Conservation (phyloP, 2,113 vertebrate species). For the Cyprinodon tularosa region DNA sequence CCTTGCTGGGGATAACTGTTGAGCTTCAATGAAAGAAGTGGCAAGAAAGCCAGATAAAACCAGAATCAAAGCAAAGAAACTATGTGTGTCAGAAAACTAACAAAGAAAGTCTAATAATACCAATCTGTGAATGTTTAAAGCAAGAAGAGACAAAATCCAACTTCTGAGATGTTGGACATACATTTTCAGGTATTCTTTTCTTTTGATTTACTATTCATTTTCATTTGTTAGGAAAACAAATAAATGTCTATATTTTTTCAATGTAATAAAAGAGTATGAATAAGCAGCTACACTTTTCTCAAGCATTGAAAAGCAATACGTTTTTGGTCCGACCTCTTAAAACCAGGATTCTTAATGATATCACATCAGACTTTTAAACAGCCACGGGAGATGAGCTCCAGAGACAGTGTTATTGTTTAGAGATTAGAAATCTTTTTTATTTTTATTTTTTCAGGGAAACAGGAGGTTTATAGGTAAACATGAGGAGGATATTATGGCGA, state of each 20-base stretch:
- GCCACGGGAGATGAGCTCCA: neutral
- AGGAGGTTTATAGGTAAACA: conserved; percentile 65
- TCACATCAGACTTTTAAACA: conserved; percentile 19
- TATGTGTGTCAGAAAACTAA: no score
- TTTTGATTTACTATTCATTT: neutral
- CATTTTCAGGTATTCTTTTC: neutral
- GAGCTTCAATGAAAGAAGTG: no score
- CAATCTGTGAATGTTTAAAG: neutral
- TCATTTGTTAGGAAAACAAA: neutral
- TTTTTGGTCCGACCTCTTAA: neutral
- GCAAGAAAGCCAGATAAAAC: no score
- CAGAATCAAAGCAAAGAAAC: no score
- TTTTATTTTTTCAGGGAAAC: conserved; percentile 21
- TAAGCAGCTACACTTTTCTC: neutral
- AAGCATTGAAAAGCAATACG: neutral
- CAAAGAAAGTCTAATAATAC: neutral
- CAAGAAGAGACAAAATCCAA: neutral
- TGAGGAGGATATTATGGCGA: conserved; percentile 61
- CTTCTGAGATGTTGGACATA: neutral
- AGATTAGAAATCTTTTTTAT: conserved; percentile 24
- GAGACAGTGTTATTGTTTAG: conserved; percentile 33
- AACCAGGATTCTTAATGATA: neutral
- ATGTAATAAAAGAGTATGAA: no score
- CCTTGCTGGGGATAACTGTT: no score
- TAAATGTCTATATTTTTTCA: neutral